phyloP scores from a whole-genome alignment of 2,113 vertebrate species.

The Anguilla japonica region DNA sequence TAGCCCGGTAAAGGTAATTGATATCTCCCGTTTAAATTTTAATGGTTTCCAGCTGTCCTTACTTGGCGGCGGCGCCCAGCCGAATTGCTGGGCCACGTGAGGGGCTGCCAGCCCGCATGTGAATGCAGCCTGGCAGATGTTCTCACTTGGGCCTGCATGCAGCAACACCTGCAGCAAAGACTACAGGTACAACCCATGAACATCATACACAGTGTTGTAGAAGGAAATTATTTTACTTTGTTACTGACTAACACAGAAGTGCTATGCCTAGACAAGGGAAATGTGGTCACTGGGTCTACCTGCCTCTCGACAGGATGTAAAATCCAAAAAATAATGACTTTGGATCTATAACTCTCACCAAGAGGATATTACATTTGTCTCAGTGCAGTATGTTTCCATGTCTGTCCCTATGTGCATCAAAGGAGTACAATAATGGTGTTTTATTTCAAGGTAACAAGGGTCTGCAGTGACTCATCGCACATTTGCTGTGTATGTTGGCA shows the following conservation, averaged over 20 bases:
- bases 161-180: not conserved
- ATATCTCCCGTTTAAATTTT: constrained; percentile 32
- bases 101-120: constrained; percentile 40
- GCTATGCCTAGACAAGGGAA: not conserved
- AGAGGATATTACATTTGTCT: not conserved
- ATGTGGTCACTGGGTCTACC: not conserved
- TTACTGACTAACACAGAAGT: not conserved
- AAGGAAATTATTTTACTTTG: not conserved
- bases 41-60: constrained; percentile 37
- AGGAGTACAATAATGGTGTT: not conserved
- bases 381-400: not conserved
- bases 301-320: not conserved
- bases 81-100: constrained; percentile 14
- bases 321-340: not conserved
- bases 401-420: not conserved
- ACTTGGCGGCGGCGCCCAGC: constrained; percentile 41
- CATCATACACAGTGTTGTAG: not conserved
- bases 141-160: not conserved
- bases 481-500: too few species aligned
- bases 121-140: not conserved
- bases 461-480: too few species aligned
- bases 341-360: too few species aligned
- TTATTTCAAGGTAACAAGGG: not conserved
- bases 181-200: not conserved
- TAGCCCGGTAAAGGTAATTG: constrained; percentile 6